These are phyloP conservation scores for Hyla sarda DNA, from an alignment of 2,113 vertebrate species.

Conservation along the genomic window DNA sequence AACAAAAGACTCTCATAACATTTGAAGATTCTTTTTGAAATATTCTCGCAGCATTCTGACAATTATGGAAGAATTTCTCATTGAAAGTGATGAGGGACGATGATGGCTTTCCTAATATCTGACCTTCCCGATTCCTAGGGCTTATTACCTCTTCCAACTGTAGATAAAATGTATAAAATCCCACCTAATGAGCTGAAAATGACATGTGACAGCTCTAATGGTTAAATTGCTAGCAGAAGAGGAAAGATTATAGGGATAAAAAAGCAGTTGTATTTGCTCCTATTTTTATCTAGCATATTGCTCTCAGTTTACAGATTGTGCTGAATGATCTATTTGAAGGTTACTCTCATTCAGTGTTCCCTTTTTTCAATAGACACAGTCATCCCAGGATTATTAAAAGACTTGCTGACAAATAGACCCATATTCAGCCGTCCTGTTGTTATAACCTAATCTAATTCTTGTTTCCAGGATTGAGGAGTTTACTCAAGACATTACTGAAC, in stretches of 20 bases:
- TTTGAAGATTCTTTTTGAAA: constrained; percentile 64
- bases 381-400: constrained; percentile 60
- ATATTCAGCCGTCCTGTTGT: constrained; percentile 58
- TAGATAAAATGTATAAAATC: constrained; percentile 77
- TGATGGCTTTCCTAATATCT: constrained; percentile 82
- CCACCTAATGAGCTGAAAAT: constrained; percentile 79
- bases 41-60: constrained; percentile 69
- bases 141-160: constrained; percentile 72
- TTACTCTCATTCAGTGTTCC: constrained; percentile 51
- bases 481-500: constrained; percentile 27
- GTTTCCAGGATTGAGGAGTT: constrained; percentile 49
- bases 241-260: constrained; percentile 66
- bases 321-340: constrained; percentile 58
- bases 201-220: constrained; percentile 75
- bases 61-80: constrained; percentile 89
- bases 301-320: constrained; percentile 49
- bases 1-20: constrained; percentile 65
- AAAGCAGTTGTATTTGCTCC: constrained; percentile 54
- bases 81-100: constrained; percentile 84
- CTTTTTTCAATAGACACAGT: constrained; percentile 58
- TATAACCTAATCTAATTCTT: constrained; percentile 53
- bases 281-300: constrained; percentile 59
- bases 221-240: constrained; percentile 71
- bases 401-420: constrained; percentile 58
- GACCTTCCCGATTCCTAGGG: constrained; percentile 76